These are phyloP conservation scores for Cygnus buccinator DNA, from an alignment of 2,113 vertebrate genomes.

Conservation along the genomic window DNA sequence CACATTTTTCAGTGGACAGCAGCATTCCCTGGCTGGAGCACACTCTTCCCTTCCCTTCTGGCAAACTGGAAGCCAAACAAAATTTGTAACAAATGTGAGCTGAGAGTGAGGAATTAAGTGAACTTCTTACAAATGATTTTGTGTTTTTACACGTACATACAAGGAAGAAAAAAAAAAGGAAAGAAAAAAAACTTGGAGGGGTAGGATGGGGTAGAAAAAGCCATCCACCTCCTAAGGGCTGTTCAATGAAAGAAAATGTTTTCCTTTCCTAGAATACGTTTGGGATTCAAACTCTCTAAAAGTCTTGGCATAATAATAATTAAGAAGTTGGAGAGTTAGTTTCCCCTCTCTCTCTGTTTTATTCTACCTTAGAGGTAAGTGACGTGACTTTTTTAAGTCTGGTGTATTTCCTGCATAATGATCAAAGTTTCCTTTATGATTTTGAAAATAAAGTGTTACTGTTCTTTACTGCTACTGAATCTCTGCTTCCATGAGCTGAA, in stretches of 20 bases:
- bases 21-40: constrained; percentile 64
- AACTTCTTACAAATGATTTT: constrained; percentile 41
- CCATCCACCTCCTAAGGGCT: neutral
- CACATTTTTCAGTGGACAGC: constrained; percentile 67
- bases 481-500: constrained; percentile 2
- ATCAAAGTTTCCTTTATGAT: constrained; percentile 48
- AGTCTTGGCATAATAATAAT: constrained; percentile 31
- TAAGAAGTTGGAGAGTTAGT: neutral
- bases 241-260: constrained; percentile 13
- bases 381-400: constrained; percentile 44
- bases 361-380: constrained; percentile 30
- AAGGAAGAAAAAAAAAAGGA: neutral
- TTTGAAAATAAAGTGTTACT: constrained; percentile 40
- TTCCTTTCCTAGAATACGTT: constrained; percentile 11
- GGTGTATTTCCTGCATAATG: constrained; percentile 51
- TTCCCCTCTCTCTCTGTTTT: neutral
- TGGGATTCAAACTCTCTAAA: constrained; percentile 26
- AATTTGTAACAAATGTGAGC: constrained; percentile 59
- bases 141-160: constrained; percentile 15
- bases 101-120: constrained; percentile 55
- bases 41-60: constrained; percentile 54
- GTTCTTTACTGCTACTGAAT: constrained; percentile 14
- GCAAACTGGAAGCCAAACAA: constrained; percentile 57
- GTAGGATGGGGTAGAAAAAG: neutral
- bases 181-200: neutral